These are phyloP conservation scores for Drosophila parvula DNA, from an alignment of 1,140 invertebrate genomes.

Conservation along the genomic window DNA sequence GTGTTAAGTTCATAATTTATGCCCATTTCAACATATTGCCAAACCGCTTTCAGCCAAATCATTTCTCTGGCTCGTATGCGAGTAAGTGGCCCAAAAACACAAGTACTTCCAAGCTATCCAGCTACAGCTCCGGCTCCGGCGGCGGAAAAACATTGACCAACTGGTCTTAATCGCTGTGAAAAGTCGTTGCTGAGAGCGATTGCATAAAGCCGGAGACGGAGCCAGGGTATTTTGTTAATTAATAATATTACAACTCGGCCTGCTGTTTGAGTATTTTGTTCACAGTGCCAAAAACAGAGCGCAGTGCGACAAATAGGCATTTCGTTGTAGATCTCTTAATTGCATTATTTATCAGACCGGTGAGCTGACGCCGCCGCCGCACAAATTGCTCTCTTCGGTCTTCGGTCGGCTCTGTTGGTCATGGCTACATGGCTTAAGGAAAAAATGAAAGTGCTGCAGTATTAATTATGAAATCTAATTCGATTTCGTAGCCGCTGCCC, in stretches of 20 bases:
- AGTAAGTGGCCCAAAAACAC: constrained; percentile 21
- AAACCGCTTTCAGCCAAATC: constrained; percentile 31
- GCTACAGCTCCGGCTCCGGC: background rate
- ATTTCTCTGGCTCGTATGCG: constrained; percentile 26
- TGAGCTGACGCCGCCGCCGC: constrained; percentile 20
- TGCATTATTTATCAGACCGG: constrained; percentile 42
- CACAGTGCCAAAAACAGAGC: constrained; percentile 36
- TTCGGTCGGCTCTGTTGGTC: constrained; percentile 39
- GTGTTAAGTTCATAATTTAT: constrained; percentile 51
- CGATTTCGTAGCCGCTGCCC: constrained; percentile 53
- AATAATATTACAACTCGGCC: constrained; percentile 47
- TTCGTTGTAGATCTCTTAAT: constrained; percentile 50
- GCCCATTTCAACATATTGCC: constrained; percentile 50
- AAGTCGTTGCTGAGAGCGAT: constrained; percentile 37
- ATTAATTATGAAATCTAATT: constrained; percentile 68
- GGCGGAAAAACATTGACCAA: constrained; percentile 49
- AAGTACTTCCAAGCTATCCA: constrained; percentile 17
- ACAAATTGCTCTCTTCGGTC: constrained; percentile 33
- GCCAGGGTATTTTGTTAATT: constrained; percentile 41
- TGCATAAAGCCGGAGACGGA: constrained; percentile 25
- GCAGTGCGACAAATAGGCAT: constrained; percentile 44
- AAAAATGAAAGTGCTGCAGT: constrained; percentile 68
- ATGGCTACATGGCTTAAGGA: constrained; percentile 48
- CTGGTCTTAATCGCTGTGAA: constrained; percentile 47
- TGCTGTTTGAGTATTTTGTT: constrained; percentile 39